Percentiles rank a stretch among this genome's conserved stretches.
Conservation (phyloP, 2,888 invertebrate genomes). For the Lepeophtheirus nordmannii region DNA sequence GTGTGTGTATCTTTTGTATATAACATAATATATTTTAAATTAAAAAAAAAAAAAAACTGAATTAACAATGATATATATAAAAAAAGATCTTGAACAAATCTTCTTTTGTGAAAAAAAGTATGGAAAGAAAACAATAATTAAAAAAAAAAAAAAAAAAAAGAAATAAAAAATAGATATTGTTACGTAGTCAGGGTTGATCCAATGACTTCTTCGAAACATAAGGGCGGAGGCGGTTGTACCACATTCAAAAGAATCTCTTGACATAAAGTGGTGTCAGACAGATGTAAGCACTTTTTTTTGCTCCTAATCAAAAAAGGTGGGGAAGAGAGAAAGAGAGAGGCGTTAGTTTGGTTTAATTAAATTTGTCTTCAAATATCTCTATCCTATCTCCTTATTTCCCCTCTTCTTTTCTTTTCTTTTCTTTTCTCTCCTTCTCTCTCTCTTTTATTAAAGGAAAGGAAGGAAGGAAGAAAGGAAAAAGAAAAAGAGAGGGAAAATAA, state of each 20-base stretch:
- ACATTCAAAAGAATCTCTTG: conserved; percentile 2
- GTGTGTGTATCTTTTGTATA: too few relatives aligned
- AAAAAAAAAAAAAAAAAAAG: neutral
- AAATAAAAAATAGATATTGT: neutral
- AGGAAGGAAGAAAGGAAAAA: too few relatives aligned
- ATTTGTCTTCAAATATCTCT: neutral
- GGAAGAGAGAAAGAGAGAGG: neutral
- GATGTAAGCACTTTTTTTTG: neutral
- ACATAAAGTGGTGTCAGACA: neutral
- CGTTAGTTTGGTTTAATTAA: neutral
- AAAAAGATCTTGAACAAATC: too few relatives aligned
- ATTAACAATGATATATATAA: too few relatives aligned
- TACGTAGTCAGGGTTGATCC: neutral
- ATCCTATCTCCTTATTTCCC: neutral
- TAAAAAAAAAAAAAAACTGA: too few relatives aligned
- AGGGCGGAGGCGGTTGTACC: neutral
- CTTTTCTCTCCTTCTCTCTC: neutral
- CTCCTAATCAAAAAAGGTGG: neutral
- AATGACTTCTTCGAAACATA: conserved; percentile 5
- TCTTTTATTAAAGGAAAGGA: too few relatives aligned
- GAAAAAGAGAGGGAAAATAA: too few relatives aligned
- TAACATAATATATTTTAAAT: too few relatives aligned
- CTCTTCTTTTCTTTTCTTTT: neutral
- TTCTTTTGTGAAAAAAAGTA: too few relatives aligned
- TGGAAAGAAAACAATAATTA: neutral